phyloP scores from a whole-genome alignment of 2,113 vertebrate genomes.

The Takifugu bimaculatus region DNA sequence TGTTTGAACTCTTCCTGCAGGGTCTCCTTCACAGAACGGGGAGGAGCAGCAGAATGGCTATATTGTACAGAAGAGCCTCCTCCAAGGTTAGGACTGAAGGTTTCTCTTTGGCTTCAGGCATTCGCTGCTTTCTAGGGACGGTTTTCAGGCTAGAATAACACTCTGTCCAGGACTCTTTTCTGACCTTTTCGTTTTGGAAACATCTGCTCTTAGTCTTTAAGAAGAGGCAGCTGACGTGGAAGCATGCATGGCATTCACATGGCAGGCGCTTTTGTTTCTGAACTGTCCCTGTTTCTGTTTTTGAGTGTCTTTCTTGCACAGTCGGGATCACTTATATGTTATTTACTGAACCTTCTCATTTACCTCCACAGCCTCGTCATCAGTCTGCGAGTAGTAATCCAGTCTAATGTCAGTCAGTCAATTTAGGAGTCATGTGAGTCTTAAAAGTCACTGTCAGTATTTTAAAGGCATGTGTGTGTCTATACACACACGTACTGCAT shows the following conservation, averaged over 20 bases:
- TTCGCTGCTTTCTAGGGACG: conserved; percentile 21
- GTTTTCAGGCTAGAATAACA: conserved; percentile 26
- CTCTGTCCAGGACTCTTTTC: neutral
- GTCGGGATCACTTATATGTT: conserved; percentile 29
- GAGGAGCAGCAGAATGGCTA: conserved; percentile 70
- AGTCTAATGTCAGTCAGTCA: conserved; percentile 30
- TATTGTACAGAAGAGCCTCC: conserved; percentile 68
- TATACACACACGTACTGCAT: too few relatives aligned
- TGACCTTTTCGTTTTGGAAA: conserved; percentile 1
- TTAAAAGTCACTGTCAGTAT: neutral
- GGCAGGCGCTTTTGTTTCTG: conserved; percentile 26
- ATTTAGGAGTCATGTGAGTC: conserved; percentile 27
- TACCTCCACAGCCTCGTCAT: conserved; percentile 18
- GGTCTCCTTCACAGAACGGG: conserved; percentile 61
- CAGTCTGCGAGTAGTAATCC: conserved; percentile 21
- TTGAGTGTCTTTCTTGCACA: conserved; percentile 48
- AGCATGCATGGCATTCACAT: conserved; percentile 24
- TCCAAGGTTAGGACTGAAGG: conserved; percentile 67
- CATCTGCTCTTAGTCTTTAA: conserved; percentile 14
- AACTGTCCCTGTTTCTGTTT: conserved; percentile 44
- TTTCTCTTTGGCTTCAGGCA: conserved; percentile 37
- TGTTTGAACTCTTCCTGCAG: conserved; percentile 34
- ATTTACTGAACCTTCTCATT: conserved; percentile 26
- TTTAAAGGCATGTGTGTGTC: too few relatives aligned
- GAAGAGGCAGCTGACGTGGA: conserved; percentile 10